These are phyloP conservation scores for Drosophila funebris DNA, from an alignment of 1,140 invertebrate genomes.

Conservation along the genomic window DNA sequence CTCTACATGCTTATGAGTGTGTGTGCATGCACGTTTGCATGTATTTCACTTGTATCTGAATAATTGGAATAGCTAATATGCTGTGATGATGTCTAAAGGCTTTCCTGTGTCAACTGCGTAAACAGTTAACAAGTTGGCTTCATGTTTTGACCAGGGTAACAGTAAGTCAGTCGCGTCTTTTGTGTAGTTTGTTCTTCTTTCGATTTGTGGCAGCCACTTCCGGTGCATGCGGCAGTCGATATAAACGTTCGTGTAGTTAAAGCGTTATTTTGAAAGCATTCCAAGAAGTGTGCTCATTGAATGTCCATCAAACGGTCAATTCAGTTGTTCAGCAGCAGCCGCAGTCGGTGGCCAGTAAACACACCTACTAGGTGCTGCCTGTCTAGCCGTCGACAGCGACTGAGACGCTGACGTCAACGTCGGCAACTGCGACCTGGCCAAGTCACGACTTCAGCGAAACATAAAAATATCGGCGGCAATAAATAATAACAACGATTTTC, in stretches of 20 bases:
- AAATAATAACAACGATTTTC: conserved; percentile 82
- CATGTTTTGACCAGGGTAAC: conserved; percentile 9
- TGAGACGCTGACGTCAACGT: conserved; percentile 16
- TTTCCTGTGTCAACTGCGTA: conserved; percentile 3
- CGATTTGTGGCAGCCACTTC: conserved; percentile 48
- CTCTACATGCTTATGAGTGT: conserved; percentile 64
- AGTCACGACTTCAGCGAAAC: conserved; percentile 80
- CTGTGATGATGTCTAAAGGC: conserved; percentile 3
- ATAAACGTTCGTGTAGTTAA: conserved; percentile 52
- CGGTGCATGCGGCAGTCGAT: conserved; percentile 49
- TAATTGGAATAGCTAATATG: conserved; percentile 36
- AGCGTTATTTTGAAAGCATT: conserved; percentile 54
- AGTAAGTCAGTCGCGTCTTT: conserved; percentile 17
- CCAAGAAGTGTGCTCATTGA: conserved; percentile 58
- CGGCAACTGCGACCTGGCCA: conserved; percentile 51
- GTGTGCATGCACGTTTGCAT: neutral
- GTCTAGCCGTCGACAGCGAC: conserved; percentile 44
- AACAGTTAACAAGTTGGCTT: conserved; percentile 34
- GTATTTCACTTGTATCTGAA: conserved; percentile 28
- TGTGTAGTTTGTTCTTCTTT: neutral
- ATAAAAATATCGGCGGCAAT: conserved; percentile 81
- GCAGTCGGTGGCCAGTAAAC: conserved; percentile 60
- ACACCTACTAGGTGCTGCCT: conserved; percentile 70
- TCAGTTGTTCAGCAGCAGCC: conserved; percentile 6
- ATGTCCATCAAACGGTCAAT: conserved; percentile 54